Percentiles rank a stretch among this genome's conserved stretches.
Conservation (phyloP, 2,797 vertebrate genomes). For the Peromyscus melanophrys region DNA sequence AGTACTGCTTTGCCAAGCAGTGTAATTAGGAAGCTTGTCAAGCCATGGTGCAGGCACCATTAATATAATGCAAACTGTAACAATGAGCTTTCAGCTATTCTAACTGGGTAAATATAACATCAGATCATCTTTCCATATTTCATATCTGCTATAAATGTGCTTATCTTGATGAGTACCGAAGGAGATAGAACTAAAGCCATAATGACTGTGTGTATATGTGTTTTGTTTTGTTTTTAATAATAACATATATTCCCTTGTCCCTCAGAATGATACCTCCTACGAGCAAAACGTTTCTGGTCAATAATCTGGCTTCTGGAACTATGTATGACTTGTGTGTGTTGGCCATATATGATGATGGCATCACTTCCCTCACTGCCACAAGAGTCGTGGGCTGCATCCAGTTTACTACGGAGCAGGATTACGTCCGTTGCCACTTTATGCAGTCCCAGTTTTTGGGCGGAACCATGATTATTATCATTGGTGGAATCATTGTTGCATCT, state of each 20-base stretch:
- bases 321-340: slow-evolving; percentile 97
- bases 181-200: slow-evolving; percentile 30
- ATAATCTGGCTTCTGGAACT: slow-evolving; percentile 97
- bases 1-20: slow-evolving; percentile 39
- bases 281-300: slow-evolving; percentile 98
- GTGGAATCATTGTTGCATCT: slow-evolving; percentile 98
- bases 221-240: slow-evolving; percentile 2
- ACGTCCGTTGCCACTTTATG: slow-evolving; percentile 98
- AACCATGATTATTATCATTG: slow-evolving; percentile 99
- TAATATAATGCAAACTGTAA: not conserved
- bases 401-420: slow-evolving; percentile 98
- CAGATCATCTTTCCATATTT: slow-evolving; percentile 55
- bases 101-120: slow-evolving; percentile 44
- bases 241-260: slow-evolving; percentile 84
- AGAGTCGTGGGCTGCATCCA: slow-evolving; percentile 98
- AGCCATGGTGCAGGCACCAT: not conserved
- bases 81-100: slow-evolving; percentile 49
- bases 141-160: slow-evolving; percentile 48
- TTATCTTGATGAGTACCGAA: slow-evolving; percentile 66
- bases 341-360: slow-evolving; percentile 98
- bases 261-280: slow-evolving; percentile 98
- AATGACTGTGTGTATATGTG: not conserved
- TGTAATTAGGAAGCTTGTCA: slow-evolving; percentile 69
- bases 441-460: slow-evolving; percentile 99
- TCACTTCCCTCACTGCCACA: slow-evolving; percentile 98